A percentile compares a stretch with the other conserved stretches of the same genome.
These are phyloP conservation scores for Ia io DNA, from an alignment of 2,113 vertebrate species.

Conservation along the genomic window DNA sequence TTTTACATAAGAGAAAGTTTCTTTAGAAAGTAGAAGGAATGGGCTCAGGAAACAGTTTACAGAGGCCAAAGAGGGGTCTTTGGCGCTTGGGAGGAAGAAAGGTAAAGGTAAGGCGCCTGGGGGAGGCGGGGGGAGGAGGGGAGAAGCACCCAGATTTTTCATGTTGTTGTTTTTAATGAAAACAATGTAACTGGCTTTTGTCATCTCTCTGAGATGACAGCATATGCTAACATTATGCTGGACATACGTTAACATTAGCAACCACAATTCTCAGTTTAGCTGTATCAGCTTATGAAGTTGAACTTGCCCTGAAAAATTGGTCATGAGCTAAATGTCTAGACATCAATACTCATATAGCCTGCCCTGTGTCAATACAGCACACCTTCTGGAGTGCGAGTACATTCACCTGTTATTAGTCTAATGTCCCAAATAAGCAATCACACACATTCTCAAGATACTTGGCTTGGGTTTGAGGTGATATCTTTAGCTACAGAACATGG, in stretches of 20 bases:
- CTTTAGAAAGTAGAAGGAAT: background rate
- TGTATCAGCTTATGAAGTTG: background rate
- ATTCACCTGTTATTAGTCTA: background rate
- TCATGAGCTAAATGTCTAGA: background rate
- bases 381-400: background rate
- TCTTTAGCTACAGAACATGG: background rate
- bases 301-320: background rate
- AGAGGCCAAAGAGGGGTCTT: background rate
- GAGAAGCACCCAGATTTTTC: background rate
- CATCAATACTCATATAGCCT: background rate
- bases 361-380: background rate
- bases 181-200: background rate
- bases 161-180: background rate
- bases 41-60: background rate
- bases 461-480: background rate
- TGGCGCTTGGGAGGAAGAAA: background rate
- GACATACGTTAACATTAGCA: background rate
- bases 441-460: background rate
- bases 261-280: background rate
- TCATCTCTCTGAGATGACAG: background rate
- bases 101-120: background rate
- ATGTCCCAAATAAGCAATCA: background rate
- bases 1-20: background rate
- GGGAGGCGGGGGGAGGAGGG: accelerated
- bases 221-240: background rate